These are phyloP conservation scores for Nycteola revayana DNA, from an alignment of 2,888 invertebrate genomes.

Conservation along the genomic window DNA sequence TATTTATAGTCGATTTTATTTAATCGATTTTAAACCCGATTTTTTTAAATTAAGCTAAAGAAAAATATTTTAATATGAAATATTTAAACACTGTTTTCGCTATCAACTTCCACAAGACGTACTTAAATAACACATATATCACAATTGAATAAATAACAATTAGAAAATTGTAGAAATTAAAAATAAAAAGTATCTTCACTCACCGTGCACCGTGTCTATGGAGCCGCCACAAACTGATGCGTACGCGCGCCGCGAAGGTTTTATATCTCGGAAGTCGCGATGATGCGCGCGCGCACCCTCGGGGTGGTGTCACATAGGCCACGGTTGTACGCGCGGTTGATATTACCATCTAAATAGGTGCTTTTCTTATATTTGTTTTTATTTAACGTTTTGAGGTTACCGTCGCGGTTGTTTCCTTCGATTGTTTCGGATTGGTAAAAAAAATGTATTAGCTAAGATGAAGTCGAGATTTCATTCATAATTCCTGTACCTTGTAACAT, in stretches of 20 bases:
- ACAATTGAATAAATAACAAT: background rate
- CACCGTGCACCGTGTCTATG: conserved; percentile 55
- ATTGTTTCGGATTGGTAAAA: too few relatives aligned
- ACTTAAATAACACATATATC: conserved; percentile 5
- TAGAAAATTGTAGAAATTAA: background rate
- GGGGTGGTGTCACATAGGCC: conserved; percentile 26
- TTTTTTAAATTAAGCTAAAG: too few relatives aligned
- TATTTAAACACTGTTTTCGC: background rate
- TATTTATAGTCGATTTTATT: too few relatives aligned
- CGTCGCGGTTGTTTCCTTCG: too few relatives aligned
- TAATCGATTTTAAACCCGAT: too few relatives aligned
- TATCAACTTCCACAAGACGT: background rate
- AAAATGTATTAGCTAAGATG: too few relatives aligned
- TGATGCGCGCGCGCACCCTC: conserved; percentile 46
- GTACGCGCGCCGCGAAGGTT: conserved; percentile 50
- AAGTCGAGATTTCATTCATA: too few relatives aligned
- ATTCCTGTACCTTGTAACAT: too few relatives aligned
- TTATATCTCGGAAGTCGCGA: conserved; percentile 67
- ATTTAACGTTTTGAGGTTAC: too few relatives aligned
- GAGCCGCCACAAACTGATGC: conserved; percentile 73
- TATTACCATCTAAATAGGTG: conserved; percentile 1
- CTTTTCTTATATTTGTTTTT: too few relatives aligned
- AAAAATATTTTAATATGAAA: background rate
- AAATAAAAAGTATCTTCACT: conserved; percentile 37
- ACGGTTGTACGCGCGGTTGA: conserved; percentile 2